Percentiles rank a stretch among this genome's conserved stretches.
phyloP scores from a whole-genome alignment of 2,797 vertebrate species.

The Odontamblyopus rebecca region DNA sequence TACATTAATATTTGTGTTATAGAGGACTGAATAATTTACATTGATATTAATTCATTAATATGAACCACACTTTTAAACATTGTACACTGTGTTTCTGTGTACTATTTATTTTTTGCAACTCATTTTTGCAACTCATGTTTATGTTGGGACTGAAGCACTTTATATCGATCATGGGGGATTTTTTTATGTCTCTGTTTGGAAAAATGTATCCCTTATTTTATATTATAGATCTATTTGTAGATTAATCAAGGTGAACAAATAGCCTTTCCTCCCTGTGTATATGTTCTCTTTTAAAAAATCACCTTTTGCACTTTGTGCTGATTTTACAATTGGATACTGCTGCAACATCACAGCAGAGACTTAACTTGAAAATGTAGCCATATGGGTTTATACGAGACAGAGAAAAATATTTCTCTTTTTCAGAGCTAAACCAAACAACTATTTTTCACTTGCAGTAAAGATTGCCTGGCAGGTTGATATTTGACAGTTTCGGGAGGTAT shows the following conservation, averaged over 20 bases:
- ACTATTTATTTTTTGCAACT: too few species aligned
- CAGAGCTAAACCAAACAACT: not conserved
- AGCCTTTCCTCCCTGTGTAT: not conserved
- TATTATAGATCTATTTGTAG: too few species aligned
- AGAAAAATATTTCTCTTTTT: conserved; percentile 4
- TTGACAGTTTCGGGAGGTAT: not conserved
- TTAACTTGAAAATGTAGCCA: not conserved
- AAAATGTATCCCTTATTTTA: too few species aligned
- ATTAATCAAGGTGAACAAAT: too few species aligned
- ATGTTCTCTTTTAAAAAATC: not conserved
- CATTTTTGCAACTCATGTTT: too few species aligned
- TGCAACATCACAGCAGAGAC: not conserved
- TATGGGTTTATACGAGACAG: not conserved
- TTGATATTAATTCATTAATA: not conserved
- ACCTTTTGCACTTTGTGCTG: not conserved
- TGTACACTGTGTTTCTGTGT: too few species aligned
- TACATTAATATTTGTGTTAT: too few species aligned
- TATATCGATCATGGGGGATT: too few species aligned
- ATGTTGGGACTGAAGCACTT: too few species aligned
- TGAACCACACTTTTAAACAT: not conserved
- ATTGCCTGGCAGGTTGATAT: conserved; percentile 8
- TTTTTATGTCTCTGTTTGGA: too few species aligned
- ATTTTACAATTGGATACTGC: not conserved
- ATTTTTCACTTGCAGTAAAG: not conserved
- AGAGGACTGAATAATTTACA: too few species aligned